Conservation (phyloP, 2,113 vertebrate species). For the Amblyornis subalaris region DNA sequence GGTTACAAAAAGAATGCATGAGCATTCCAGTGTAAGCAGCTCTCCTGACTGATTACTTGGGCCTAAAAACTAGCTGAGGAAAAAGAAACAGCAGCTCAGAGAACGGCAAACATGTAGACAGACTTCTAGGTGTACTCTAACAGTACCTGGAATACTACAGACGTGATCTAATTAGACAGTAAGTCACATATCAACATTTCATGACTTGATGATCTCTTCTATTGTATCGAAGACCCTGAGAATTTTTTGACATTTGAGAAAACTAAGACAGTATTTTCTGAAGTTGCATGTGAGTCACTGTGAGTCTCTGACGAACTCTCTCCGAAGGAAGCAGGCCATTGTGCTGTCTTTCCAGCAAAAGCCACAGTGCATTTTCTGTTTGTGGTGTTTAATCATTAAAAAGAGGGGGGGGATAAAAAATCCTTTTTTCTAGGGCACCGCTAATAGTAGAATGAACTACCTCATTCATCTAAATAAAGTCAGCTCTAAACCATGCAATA, state of each 20-base stretch:
- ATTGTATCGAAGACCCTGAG: not conserved
- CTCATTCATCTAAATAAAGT: slow-evolving; percentile 30
- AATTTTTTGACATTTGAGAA: not conserved
- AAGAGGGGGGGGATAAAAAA: not conserved
- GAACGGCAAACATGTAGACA: accelerated
- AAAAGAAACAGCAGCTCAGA: not conserved
- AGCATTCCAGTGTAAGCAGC: not conserved
- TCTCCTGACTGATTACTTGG: not conserved
- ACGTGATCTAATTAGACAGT: not conserved
- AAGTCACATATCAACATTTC: not conserved
- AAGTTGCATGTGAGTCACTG: not conserved
- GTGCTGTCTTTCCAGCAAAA: not conserved
- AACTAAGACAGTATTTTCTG: not conserved
- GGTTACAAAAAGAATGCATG: not conserved
- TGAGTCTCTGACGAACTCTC: not conserved
- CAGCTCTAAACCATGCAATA: slow-evolving; percentile 8
- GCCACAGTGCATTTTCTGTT: not conserved
- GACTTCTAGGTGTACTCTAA: not conserved
- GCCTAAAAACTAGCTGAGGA: not conserved
- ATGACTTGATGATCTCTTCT: not conserved
- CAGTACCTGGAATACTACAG: not conserved
- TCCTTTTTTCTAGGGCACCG: not conserved
- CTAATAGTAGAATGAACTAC: not conserved
- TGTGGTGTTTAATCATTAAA: not conserved
- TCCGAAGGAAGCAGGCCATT: not conserved